Conservation (phyloP, 2,888 invertebrate genomes). For the Lamproptera curius region DNA sequence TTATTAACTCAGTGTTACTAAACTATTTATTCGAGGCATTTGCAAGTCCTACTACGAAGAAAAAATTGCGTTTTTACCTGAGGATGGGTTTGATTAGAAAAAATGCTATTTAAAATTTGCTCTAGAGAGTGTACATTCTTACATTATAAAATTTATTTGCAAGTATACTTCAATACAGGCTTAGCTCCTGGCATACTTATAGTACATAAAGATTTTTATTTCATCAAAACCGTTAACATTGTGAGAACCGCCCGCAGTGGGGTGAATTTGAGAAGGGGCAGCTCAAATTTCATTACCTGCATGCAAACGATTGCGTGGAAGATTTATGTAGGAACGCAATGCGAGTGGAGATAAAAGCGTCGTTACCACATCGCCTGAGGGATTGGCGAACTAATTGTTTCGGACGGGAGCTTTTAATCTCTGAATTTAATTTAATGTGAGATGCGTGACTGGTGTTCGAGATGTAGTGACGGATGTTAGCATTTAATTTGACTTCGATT, state of each 20-base stretch:
- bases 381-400: conserved; percentile 10
- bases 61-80: no score
- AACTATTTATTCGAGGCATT: no score
- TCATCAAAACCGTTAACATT: not conserved
- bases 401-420: conserved; percentile 10
- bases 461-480: not conserved
- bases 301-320: not conserved
- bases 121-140: no score
- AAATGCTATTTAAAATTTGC: no score
- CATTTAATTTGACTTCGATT: no score
- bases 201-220: no score
- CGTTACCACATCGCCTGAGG: conserved; percentile 7
- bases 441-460: not conserved
- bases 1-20: no score
- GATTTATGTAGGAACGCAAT: conserved; percentile 5
- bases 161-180: no score
- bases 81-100: no score
- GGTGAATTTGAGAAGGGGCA: not conserved
- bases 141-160: no score
- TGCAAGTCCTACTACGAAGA: no score
- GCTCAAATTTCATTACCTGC: conserved; percentile 10
- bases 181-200: no score
- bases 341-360: conserved; percentile 5
- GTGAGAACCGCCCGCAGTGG: not conserved
- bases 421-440: conserved; percentile 7